Base-by-base conservation (phyloP, 1,140 invertebrate genomes). In the Lepidurus arcticus region DNA sequence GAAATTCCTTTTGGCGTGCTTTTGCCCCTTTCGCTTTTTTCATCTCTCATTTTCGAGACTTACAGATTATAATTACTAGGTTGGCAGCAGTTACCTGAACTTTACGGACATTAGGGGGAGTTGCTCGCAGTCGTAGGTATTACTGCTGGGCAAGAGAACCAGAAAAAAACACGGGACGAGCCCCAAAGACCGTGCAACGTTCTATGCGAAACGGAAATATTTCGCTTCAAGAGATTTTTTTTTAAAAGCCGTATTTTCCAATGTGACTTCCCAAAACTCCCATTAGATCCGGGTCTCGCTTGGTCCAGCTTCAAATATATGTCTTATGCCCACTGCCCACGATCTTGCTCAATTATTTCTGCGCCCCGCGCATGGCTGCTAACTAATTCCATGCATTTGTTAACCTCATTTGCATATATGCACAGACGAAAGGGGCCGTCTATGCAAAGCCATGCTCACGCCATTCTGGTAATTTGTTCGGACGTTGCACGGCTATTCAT, bases 61-160 rank as follows among this genome's bases (percentile, higher is more conserved):
- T 65, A 65, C 53, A 65, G 21, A 21, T 65, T 65, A 65, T 65
- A 65, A 65, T 65, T 65, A 65, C 53, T 65, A 65, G 53, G 53
- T 65, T 65, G 16, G 53, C 2, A 65, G 53, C 53, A 13, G 9
- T 65, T 65, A n/a, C 21, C 21, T 4, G 21, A 65, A 21, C 53
- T 65, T 65, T n/a, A 65, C 53, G 53, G 53, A 65, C 53, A 65
- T 65, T 65, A 65, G 21, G 8, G 53, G 53, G 53, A 65, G 53
- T 65, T 65, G 7, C 53, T 65, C 16, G 53, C 9, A 65, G 53
- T 13, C 13, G 53, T 21, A 65, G 53, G n/a, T 65, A 65, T 9
- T n/a, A 13, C 13, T n/a, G 16, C 6, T 65, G 16, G 21, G 13
- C 16, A 65, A 16, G 13, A 21, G 21, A 65, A 65, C 3, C 1